A percentile compares a stretch with the other conserved stretches of the same genome.
Conservation (phyloP, 2,113 vertebrate species). For the Nesogale talazaci region DNA sequence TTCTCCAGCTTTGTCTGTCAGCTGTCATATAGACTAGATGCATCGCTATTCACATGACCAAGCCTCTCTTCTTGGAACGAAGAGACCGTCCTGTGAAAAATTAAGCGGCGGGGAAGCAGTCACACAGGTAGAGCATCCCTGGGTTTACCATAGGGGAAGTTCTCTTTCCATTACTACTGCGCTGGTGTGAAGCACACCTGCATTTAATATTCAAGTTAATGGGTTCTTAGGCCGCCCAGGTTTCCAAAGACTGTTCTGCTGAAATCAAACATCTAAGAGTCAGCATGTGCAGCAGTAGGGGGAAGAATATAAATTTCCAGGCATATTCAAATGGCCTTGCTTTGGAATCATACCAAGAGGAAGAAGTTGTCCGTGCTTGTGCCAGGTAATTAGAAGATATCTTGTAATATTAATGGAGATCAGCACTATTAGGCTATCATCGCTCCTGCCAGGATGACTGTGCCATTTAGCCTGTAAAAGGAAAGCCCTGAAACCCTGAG, state of each 20-base stretch:
- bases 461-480: background rate
- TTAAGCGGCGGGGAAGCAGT: background rate
- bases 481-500: background rate
- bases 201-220: background rate
- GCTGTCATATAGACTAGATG: background rate
- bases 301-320: background rate
- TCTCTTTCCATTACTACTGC: background rate
- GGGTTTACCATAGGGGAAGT: background rate
- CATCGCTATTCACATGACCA: background rate
- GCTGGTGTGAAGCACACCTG: background rate
- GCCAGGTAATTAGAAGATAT: background rate
- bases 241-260: constrained; percentile 9
- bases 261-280: background rate
- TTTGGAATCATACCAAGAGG: constrained; percentile 31
- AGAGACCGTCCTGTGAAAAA: constrained; percentile 14
- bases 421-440: background rate
- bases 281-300: background rate
- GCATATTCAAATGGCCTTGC: background rate
- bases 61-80: background rate
- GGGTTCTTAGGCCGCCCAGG: background rate
- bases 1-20: background rate
- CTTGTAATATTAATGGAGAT: background rate
- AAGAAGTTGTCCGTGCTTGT: background rate
- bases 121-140: background rate
- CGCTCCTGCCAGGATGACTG: background rate